Percentiles rank a stretch among this genome's conserved stretches.
Conservation (phyloP, 2,888 invertebrate species). For the Nebria salina region DNA sequence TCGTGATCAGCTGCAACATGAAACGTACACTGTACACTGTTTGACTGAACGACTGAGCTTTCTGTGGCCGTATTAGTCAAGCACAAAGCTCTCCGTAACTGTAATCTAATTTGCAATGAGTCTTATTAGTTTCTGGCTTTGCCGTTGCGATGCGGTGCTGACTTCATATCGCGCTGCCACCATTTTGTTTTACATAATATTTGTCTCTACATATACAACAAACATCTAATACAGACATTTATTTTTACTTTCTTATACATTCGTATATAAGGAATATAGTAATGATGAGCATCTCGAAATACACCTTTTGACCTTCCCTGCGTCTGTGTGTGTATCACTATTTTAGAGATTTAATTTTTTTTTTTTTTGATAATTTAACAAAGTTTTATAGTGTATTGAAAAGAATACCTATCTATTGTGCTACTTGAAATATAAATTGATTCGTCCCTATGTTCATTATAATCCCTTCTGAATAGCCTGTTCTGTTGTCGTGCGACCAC, state of each 20-base stretch:
- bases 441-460: neutral
- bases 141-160: constrained; percentile 31
- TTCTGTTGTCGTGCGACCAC: constrained; percentile 1
- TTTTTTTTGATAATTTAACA: neutral
- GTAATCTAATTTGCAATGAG: constrained; percentile 64
- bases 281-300: no score
- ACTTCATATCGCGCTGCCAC: constrained; percentile 12
- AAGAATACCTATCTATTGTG: neutral
- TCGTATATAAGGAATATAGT: no score
- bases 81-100: constrained; percentile 61
- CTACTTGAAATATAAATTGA: neutral
- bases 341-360: no score
- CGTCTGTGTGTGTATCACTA: no score
- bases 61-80: constrained; percentile 61
- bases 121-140: constrained; percentile 62
- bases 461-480: neutral
- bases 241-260: neutral
- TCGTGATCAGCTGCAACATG: constrained; percentile 49
- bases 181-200: constrained; percentile 32
- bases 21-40: constrained; percentile 51
- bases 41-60: constrained; percentile 57
- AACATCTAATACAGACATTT: no score
- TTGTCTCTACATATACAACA: neutral
- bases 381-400: neutral
- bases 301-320: no score